These are phyloP conservation scores for Silvanus unidentatus DNA, from an alignment of 2,888 invertebrate species.

Conservation along the genomic window DNA sequence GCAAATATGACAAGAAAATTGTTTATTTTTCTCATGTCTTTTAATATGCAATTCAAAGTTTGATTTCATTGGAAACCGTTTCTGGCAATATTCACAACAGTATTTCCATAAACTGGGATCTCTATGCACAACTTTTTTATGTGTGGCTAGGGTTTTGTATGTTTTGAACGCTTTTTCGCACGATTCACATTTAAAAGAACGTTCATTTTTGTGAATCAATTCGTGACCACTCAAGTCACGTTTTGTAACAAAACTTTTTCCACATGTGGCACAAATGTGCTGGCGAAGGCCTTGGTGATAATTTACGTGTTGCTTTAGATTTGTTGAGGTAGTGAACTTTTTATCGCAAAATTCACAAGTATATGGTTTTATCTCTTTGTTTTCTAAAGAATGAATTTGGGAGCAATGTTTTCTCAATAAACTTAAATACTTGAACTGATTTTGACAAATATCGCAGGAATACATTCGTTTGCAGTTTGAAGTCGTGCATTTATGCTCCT, in stretches of 20 bases:
- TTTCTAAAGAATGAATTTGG: constrained; percentile 24
- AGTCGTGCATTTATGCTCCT: neutral
- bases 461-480: constrained; percentile 6
- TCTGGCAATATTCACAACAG: constrained; percentile 29
- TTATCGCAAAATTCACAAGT: constrained; percentile 30
- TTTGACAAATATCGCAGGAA: constrained; percentile 31
- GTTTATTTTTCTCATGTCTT: constrained; percentile 33
- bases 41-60: constrained; percentile 34
- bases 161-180: constrained; percentile 37
- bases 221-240: constrained; percentile 33
- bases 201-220: constrained; percentile 30
- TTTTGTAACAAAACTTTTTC: constrained; percentile 43
- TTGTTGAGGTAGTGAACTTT: constrained; percentile 30
- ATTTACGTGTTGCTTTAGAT: constrained; percentile 32
- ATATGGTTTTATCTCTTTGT: constrained; percentile 31
- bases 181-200: constrained; percentile 32
- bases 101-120: constrained; percentile 35
- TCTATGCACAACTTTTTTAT: constrained; percentile 36
- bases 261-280: constrained; percentile 34
- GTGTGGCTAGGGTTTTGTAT: constrained; percentile 30
- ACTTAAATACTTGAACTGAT: constrained; percentile 25
- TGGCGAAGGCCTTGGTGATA: constrained; percentile 31
- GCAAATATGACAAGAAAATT: constrained; percentile 33
- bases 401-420: constrained; percentile 29
- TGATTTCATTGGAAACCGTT: constrained; percentile 35